Evolutionary conservation across 2,797 vertebrate genomes (phyloP).

Genomic region (Xyrichtys novacula): DNA sequence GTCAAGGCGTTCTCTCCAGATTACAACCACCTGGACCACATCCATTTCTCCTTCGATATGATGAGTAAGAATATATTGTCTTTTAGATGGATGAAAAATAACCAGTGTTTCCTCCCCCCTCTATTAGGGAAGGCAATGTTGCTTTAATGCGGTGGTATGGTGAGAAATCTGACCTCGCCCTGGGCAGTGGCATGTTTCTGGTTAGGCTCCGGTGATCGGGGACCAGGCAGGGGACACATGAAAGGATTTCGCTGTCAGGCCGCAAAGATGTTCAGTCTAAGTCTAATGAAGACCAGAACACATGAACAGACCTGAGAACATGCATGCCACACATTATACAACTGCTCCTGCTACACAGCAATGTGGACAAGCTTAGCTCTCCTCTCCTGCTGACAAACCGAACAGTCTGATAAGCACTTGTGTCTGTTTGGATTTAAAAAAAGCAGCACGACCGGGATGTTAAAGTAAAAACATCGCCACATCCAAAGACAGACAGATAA

Average conservation of each 20-base stretch:
- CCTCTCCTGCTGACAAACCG: slow-evolving; percentile 40
- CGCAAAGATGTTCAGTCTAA: slow-evolving; percentile 79
- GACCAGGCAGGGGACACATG: slow-evolving; percentile 82
- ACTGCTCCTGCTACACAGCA: slow-evolving; percentile 26
- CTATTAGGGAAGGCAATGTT: slow-evolving; percentile 75
- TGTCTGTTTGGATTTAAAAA: slow-evolving; percentile 54
- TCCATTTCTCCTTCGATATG: slow-evolving; percentile 62
- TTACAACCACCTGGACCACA: slow-evolving; percentile 75
- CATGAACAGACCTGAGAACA: slow-evolving; percentile 69
- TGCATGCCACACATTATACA: slow-evolving; percentile 67
- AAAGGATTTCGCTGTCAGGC: slow-evolving; percentile 81
- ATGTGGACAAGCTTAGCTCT: slow-evolving; percentile 46
- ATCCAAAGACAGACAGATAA: slow-evolving; percentile 37
- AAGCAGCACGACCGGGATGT: slow-evolving; percentile 5
- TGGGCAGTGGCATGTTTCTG: slow-evolving; percentile 85
- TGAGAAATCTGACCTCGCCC: slow-evolving; percentile 83
- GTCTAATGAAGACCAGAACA: slow-evolving; percentile 85
- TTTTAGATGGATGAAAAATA: slow-evolving; percentile 81
- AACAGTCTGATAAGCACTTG: slow-evolving; percentile 28
- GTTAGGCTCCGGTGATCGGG: slow-evolving; percentile 80
- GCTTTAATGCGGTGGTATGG: slow-evolving; percentile 77
- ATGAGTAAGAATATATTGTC: slow-evolving; percentile 80
- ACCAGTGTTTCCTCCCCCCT: slow-evolving; percentile 43
- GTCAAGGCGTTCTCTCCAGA: slow-evolving; percentile 65
- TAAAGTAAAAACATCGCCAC: slow-evolving; percentile 28